These are phyloP conservation scores for Pipa parva DNA, from an alignment of 2,113 vertebrate genomes.

Conservation along the genomic window DNA sequence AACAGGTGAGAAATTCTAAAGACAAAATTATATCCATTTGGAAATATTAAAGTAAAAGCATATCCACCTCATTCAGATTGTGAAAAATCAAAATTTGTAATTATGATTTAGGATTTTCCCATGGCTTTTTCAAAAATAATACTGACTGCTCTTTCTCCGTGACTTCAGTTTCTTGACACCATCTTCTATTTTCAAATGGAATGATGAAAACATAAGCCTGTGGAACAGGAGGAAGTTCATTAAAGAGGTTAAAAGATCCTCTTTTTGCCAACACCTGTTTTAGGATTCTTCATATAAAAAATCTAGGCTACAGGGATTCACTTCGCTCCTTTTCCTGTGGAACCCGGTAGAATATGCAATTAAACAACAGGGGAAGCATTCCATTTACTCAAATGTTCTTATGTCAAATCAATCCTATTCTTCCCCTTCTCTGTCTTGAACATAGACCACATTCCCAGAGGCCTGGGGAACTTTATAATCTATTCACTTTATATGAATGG, in stretches of 20 bases:
- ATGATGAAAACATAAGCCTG: not conserved
- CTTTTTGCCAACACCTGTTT: conserved; percentile 86
- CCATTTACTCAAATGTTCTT: conserved; percentile 87
- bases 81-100: no score
- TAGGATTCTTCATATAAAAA: conserved; percentile 86
- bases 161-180: no score
- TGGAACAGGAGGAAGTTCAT: not conserved
- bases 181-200: no score
- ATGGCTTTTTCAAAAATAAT: no score
- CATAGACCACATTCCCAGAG: conserved; percentile 81
- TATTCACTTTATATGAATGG: conserved; percentile 92
- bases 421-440: conserved; percentile 81
- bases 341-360: conserved; percentile 79
- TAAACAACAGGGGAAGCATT: conserved; percentile 87
- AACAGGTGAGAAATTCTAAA: no score
- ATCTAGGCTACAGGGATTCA: conserved; percentile 81
- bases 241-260: conserved; percentile 62
- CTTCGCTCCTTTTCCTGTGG: conserved; percentile 78
- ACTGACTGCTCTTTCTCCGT: no score
- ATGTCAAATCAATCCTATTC: conserved; percentile 96
- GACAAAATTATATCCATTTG: no score
- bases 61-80: no score
- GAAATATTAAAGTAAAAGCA: no score
- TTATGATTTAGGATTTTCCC: no score
- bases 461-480: conserved; percentile 85